Evolutionary conservation across 2,797 vertebrate genomes (phyloP).

Genomic region (Poecilia wingei): DNA sequence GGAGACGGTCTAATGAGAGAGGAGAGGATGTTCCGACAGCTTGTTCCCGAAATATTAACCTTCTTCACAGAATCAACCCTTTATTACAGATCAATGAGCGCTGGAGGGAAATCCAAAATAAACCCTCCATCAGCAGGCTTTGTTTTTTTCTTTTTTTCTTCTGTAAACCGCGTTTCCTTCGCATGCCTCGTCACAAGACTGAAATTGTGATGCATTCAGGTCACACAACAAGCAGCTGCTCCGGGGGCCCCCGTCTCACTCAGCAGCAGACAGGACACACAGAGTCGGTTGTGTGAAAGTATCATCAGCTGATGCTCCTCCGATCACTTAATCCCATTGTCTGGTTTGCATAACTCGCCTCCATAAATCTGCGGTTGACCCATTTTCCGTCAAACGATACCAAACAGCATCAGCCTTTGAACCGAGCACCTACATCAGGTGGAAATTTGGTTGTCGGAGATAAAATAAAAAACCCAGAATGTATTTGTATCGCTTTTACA

Average conservation of each 20-base stretch:
- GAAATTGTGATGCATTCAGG: slow-evolving; percentile 24
- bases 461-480: background rate
- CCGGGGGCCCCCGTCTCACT: slow-evolving; percentile 33
- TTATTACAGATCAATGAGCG: slow-evolving; percentile 27
- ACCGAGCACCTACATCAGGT: slow-evolving; percentile 4
- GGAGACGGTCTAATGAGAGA: slow-evolving; percentile 44
- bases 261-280: slow-evolving; percentile 50
- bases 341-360: slow-evolving; percentile 75
- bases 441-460: slow-evolving; percentile 17
- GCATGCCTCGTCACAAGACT: slow-evolving; percentile 24
- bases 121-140: slow-evolving; percentile 5
- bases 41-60: slow-evolving; percentile 12
- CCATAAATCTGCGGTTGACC: slow-evolving; percentile 77
- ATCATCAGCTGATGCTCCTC: slow-evolving; percentile 75
- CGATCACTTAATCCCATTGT: slow-evolving; percentile 79
- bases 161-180: slow-evolving; percentile 25
- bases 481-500: background rate
- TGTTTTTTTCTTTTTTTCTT: background rate
- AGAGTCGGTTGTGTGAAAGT: slow-evolving; percentile 65
- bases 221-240: slow-evolving; percentile 52
- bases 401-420: slow-evolving; percentile 21
- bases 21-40: slow-evolving; percentile 11
- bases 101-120: slow-evolving; percentile 29
- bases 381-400: slow-evolving; percentile 62
- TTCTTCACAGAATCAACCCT: slow-evolving; percentile 28